Evolutionary conservation across 2,113 vertebrate genomes (phyloP).

Genomic region (Tupaia tana): DNA sequence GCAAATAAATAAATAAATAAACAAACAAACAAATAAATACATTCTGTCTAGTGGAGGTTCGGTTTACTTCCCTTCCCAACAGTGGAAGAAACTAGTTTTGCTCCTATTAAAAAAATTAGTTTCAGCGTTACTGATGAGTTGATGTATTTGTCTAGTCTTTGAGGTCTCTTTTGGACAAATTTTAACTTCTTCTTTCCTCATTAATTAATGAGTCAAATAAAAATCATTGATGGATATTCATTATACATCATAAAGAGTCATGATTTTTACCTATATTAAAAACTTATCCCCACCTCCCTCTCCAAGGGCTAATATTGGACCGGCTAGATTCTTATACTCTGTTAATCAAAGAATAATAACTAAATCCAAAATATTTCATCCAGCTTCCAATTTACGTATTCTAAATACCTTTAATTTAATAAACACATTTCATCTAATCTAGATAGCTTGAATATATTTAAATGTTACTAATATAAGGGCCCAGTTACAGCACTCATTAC

Average conservation of each 20-base stretch:
- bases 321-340: not conserved
- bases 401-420: constrained; percentile 44
- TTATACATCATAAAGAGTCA: constrained; percentile 4
- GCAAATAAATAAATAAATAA: too few species aligned
- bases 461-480: not conserved
- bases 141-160: not conserved
- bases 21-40: not conserved
- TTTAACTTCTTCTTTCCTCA: constrained; percentile 16
- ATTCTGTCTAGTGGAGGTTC: not conserved
- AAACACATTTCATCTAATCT: not conserved
- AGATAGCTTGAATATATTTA: not conserved
- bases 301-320: not conserved
- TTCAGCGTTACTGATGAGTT: not conserved
- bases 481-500: not conserved
- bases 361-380: constrained; percentile 17
- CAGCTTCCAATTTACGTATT: not conserved
- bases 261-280: constrained; percentile 2
- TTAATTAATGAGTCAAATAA: constrained; percentile 37
- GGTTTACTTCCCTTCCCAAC: not conserved
- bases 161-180: not conserved
- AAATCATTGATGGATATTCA: not conserved
- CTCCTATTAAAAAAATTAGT: not conserved
- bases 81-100: not conserved
- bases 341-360: not conserved
- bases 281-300: not conserved